These are phyloP conservation scores for Asteroscopus sphinx DNA, from an alignment of 2,888 invertebrate genomes.

Conservation along the genomic window DNA sequence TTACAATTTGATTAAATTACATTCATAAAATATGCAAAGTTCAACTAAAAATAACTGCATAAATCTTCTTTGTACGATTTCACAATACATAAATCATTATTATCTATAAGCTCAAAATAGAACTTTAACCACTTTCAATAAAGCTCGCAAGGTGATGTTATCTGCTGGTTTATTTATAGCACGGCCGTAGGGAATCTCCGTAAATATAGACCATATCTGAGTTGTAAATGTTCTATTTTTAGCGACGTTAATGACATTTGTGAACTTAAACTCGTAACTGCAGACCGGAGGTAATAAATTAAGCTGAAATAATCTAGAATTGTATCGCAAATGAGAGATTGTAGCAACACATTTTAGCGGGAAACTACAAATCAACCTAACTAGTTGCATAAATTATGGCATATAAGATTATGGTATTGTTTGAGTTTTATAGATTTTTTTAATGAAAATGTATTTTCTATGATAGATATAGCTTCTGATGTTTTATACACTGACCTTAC, in stretches of 20 bases:
- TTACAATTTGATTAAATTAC: too few species aligned
- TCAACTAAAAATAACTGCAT: constrained; percentile 7
- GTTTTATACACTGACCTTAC: too few species aligned
- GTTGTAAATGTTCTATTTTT: constrained; percentile 52
- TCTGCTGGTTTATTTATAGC: constrained; percentile 44
- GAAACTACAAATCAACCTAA: too few species aligned
- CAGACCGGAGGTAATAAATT: constrained; percentile 43
- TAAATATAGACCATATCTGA: constrained; percentile 48
- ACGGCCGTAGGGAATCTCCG: constrained; percentile 24
- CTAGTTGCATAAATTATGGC: too few species aligned
- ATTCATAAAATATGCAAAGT: constrained; percentile 1
- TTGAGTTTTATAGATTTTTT: too few species aligned
- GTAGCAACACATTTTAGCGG: constrained; percentile 17
- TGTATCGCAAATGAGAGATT: constrained; percentile 14
- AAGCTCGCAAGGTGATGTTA: constrained; percentile 37
- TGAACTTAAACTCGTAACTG: constrained; percentile 42
- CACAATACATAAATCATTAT: constrained; percentile 23
- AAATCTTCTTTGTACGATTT: background rate
- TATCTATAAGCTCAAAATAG: constrained; percentile 40
- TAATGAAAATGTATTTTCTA: too few species aligned
- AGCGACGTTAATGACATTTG: constrained; percentile 52
- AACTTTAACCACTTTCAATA: constrained; percentile 29
- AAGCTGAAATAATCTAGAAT: constrained; percentile 22
- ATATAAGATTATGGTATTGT: too few species aligned
- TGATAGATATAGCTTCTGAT: too few species aligned